Evolutionary conservation across 2,797 vertebrate species (phyloP), one percentile per base, ranked within the genome.

Genomic region (Cottoperca gobio): DNA sequence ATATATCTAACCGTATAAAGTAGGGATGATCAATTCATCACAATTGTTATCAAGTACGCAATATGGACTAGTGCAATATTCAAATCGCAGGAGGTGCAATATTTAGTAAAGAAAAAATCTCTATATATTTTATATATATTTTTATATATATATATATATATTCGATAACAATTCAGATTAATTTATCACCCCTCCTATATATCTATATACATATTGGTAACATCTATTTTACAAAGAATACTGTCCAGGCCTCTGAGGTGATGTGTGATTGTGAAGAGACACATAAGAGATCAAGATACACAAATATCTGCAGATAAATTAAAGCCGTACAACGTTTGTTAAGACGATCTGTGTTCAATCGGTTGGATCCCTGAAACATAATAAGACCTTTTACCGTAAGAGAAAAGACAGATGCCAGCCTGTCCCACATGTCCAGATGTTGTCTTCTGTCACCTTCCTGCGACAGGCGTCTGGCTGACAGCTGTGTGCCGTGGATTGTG

Each of bases 381-480:
- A 21, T 73, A 11, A 43, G 43, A 49, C 16, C 10, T 50, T 42
- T 37, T 50, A 26, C 40, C 19, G 26, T 5, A 10, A 21, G 10
- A 16, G 33, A 54, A 43, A 19, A 50, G 23, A 17, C 24, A 61
- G 46, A 35, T 5, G 35, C 8, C 53, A 80, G 52, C 16, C 46
- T 80, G 61, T 72, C 17, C 10, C 43, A 70, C 31, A 62, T 62
- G 70, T 37, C 65, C 73, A 82, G 61, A 76, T 78, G 64, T 74
- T 66, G 40, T 70, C 23, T 63, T 21, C 43, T 74, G 31, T 71
- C 64, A 62, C 23, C 10, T 16, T 48, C 19, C 23, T 70, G 69
- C 42, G 46, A 21, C 21, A 46, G 54, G 9, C n/a, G n/a, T 53
- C 13, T 55, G 45, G 46, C 58, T 42, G 16, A 70, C 66, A 73